These are phyloP conservation scores for Chalcis sispes DNA, from an alignment of 2,888 invertebrate species.

Conservation along the genomic window DNA sequence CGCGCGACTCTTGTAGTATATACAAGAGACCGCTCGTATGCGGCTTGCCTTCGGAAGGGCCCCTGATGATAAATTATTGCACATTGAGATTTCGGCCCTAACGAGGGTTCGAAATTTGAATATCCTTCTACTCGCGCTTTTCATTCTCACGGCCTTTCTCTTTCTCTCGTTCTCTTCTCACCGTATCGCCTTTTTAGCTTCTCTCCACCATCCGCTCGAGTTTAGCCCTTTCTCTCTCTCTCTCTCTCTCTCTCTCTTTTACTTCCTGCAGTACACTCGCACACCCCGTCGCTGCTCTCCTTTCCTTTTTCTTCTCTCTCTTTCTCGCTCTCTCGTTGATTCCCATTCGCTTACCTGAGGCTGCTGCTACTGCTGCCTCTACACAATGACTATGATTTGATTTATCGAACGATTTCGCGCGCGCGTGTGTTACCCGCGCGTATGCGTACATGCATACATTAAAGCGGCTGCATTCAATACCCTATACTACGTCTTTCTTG, in stretches of 20 bases:
- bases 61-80: constrained; percentile 73
- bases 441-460: constrained; percentile 59
- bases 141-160: constrained; percentile 69
- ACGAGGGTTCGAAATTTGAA: constrained; percentile 74
- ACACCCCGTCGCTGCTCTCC: constrained; percentile 22
- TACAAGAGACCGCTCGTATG: neutral
- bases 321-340: constrained; percentile 57
- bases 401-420: constrained; percentile 70
- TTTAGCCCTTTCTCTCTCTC: constrained; percentile 53
- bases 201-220: constrained; percentile 16
- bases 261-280: too few species aligned
- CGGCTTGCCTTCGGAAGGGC: constrained; percentile 63
- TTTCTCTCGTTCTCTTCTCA: constrained; percentile 53
- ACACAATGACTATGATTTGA: constrained; percentile 74
- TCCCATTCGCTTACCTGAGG: constrained; percentile 54
- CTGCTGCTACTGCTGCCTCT: constrained; percentile 31
- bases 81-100: constrained; percentile 69
- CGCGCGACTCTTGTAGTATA: constrained; percentile 40
- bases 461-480: constrained; percentile 58
- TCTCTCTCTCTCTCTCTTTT: constrained; percentile 48
- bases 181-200: constrained; percentile 7
- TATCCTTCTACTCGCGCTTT: constrained; percentile 69
- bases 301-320: constrained; percentile 57
- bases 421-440: constrained; percentile 45
- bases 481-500: constrained; percentile 29